A percentile compares a stretch with the other conserved stretches of the same genome.
Evolutionary conservation across 2,888 invertebrate species (phyloP).

Genomic region (Megaustenia siamemsis): DNA sequence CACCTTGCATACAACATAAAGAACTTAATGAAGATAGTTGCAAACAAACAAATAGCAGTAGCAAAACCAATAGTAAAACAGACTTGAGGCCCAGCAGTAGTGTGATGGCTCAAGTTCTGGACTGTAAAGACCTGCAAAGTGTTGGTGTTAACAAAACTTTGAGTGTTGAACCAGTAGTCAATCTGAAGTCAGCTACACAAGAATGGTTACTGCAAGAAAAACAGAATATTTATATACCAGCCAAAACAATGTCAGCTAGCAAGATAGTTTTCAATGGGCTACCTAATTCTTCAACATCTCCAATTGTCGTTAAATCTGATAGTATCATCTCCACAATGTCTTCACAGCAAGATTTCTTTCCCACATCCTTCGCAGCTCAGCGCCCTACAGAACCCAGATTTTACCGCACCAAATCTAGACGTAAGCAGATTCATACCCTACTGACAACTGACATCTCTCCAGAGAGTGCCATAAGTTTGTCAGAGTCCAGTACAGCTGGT

Average conservation of each 20-base stretch:
- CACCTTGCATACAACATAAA: neutral
- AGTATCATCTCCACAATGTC: neutral
- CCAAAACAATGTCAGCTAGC: neutral
- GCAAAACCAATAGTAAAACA: neutral
- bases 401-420: conserved; percentile 38
- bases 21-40: neutral
- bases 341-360: neutral
- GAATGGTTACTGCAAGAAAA: neutral
- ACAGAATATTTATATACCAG: neutral
- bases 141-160: neutral
- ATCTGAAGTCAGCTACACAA: neutral
- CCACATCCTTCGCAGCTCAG: neutral
- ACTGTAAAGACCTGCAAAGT: neutral
- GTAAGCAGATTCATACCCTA: conserved; percentile 48
- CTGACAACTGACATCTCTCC: conserved; percentile 31
- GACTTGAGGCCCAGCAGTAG: neutral
- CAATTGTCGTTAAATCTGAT: neutral
- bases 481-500: neutral
- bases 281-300: neutral
- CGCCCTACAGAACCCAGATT: neutral
- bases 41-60: neutral
- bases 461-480: neutral
- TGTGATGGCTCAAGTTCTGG: neutral
- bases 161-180: neutral
- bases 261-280: neutral